Evolutionary conservation across 2,113 vertebrate species (phyloP), one percentile per base, ranked within the genome.

Genomic region (Ctenomys sociabilis): DNA sequence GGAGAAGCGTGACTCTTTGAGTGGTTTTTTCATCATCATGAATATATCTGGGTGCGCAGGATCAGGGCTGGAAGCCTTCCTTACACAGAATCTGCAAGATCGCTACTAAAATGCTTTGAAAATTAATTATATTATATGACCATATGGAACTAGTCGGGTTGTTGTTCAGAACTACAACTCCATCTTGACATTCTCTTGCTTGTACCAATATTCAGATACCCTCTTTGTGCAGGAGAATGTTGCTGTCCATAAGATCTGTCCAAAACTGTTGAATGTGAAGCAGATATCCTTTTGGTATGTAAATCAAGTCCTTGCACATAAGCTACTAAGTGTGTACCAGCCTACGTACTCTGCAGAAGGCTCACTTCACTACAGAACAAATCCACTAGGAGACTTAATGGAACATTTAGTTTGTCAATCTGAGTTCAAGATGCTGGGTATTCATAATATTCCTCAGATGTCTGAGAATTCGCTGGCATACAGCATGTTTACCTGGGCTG

Each of bases 111-210:
- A 97, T 4, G 98, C 99, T 0, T 99, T 99, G 97, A 98, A 99
- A 91, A 97, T 99, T 80, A 99, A 99, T 98, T 99, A 99, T 26
- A 97, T 99, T 28, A 99, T 99, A 95, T 99, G 99, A 99, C 99
- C 99, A 3, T 99, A 99, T 17, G 98, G 98, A 97, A 99, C 99
- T 4, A 99, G 99, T 30, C 99, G 99, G 99, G 99, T 99, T 86
- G 99, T 99, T 40, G 99, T 99, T 93, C 99, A 99, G 98, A 99
- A 99, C 98, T 99, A 99, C 98, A 99, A 99, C 97, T 99, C 99
- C 0, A 97, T 99, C 97, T 98, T 99, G 98, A 99, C 99, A 0
- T 98, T 99, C 85, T 99, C 99, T 40, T 99, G 98, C 92, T 98
- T 99, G 83, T 99, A 99, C 98, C 98, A 98, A 94, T 99, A 99